Conservation (phyloP, 2,888 invertebrate species). For the Anthophora plumipes region DNA sequence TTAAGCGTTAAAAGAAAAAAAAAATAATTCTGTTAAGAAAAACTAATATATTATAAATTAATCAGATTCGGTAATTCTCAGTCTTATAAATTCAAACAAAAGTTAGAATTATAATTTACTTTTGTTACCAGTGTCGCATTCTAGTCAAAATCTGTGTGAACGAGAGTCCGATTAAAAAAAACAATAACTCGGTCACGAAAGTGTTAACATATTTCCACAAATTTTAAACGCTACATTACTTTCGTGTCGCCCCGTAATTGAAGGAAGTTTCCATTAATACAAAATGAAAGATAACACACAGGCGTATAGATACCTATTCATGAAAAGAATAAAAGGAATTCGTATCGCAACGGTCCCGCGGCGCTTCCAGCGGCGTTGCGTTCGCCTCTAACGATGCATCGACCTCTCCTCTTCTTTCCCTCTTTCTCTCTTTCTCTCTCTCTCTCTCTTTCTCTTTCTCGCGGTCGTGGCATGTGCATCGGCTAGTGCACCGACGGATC, state of each 20-base stretch:
- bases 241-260: background rate
- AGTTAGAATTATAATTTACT: no score
- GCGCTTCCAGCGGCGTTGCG: conserved; percentile 52
- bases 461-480: conserved; percentile 68
- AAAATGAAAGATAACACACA: background rate
- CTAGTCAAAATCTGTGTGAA: no score
- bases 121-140: no score
- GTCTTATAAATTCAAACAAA: no score
- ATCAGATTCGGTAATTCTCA: no score
- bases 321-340: conserved; percentile 33
- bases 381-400: conserved; percentile 74
- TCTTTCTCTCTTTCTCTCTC: conserved; percentile 41
- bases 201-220: no score
- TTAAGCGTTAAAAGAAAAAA: no score
- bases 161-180: no score
- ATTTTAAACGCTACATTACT: no score
- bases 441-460: conserved; percentile 39
- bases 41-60: no score
- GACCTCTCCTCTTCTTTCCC: conserved; percentile 58
- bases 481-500: conserved; percentile 75
- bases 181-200: no score
- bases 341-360: conserved; percentile 59
- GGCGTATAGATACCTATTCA: background rate
- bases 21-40: no score
- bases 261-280: background rate